Percentiles rank a stretch among this genome's conserved stretches.
phyloP scores from a whole-genome alignment of 2,113 vertebrate genomes.

The Apeltes quadracus region DNA sequence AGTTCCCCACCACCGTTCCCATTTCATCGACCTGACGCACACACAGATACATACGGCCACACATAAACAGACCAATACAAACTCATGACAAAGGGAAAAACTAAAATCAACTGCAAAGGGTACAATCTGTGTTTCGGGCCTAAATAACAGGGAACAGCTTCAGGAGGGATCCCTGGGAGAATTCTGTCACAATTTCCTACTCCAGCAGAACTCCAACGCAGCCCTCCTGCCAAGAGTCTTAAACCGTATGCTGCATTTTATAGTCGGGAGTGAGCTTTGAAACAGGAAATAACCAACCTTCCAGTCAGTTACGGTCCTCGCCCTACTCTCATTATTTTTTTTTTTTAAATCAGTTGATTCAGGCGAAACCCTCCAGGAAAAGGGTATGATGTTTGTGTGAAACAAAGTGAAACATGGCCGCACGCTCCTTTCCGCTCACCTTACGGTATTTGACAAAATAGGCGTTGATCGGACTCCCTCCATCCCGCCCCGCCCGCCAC shows the following conservation, averaged over 20 bases:
- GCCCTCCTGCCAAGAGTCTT: conserved; percentile 51
- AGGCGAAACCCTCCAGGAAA: background rate
- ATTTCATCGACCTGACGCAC: conserved; percentile 87
- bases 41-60: conserved; percentile 29
- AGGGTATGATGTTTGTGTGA: background rate
- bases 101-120: conserved; percentile 22
- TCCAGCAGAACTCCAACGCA: conserved; percentile 5
- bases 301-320: conserved; percentile 13
- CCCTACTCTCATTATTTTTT: background rate
- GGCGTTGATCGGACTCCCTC: conserved; percentile 88
- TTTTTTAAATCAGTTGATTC: conserved; percentile 16
- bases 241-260: conserved; percentile 55
- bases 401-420: background rate
- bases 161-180: conserved; percentile 40
- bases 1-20: conserved; percentile 78
- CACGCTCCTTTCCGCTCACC: conserved; percentile 74
- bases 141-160: conserved; percentile 33
- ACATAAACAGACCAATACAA: conserved; percentile 47
- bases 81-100: conserved; percentile 30
- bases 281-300: conserved; percentile 42
- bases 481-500: conserved; percentile 89
- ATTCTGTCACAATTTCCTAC: conserved; percentile 68
- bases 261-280: conserved; percentile 36
- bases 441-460: conserved; percentile 98
- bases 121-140: conserved; percentile 21